Conservation (phyloP, 2,113 vertebrate species). For the Emydura subglobosa region DNA sequence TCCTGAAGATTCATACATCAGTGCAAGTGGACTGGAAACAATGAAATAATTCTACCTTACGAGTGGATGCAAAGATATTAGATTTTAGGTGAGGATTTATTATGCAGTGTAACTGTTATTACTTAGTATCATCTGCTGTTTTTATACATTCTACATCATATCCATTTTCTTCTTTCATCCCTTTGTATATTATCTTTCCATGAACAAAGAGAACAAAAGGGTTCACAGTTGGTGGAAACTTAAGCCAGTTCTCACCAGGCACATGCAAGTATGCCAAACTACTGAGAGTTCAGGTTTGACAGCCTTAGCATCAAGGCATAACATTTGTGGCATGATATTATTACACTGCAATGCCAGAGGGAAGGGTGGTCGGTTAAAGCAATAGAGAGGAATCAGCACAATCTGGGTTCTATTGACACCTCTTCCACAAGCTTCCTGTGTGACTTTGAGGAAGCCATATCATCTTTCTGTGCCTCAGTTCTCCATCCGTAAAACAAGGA, state of each 20-base stretch:
- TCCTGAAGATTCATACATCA: constrained; percentile 45
- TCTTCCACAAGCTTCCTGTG: not conserved
- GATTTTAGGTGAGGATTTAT: constrained; percentile 61
- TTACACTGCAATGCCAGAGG: not conserved
- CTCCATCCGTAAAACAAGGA: not conserved
- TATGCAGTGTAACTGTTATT: constrained; percentile 24
- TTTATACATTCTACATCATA: constrained; percentile 36
- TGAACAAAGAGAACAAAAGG: constrained; percentile 12
- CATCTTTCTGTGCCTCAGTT: not conserved
- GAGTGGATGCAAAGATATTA: constrained; percentile 48
- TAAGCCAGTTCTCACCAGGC: constrained; percentile 1
- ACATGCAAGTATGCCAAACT: not conserved
- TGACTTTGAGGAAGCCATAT: not conserved
- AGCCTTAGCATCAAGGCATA: not conserved
- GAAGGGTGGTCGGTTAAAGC: not conserved
- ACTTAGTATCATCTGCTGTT: constrained; percentile 56
- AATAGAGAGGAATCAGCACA: not conserved
- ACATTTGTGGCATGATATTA: rapidly evolving
- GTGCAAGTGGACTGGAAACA: not conserved
- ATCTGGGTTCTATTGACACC: not conserved
- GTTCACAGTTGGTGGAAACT: not conserved
- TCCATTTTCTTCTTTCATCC: constrained; percentile 51
- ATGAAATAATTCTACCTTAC: constrained; percentile 60
- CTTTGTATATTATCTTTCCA: constrained; percentile 47
- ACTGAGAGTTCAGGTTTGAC: not conserved